phyloP scores from a whole-genome alignment of 2,888 invertebrate genomes.

The Leucozona laternaria region DNA sequence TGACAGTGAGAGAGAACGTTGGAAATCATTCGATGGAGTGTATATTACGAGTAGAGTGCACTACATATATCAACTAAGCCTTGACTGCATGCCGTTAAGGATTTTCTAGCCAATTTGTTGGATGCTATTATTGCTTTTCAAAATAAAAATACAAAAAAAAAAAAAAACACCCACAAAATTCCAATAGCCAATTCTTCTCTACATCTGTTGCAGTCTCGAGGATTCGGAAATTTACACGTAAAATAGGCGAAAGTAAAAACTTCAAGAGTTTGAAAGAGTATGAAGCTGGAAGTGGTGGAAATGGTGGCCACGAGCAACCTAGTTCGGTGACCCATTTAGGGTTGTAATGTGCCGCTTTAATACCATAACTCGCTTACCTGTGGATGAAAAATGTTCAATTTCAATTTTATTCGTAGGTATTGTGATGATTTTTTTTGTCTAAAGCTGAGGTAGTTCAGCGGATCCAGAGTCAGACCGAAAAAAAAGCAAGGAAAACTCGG shows the following conservation, averaged over 20 bases:
- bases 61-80: conserved; percentile 1
- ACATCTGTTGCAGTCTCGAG: not conserved
- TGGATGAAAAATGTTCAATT: no score
- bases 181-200: not conserved
- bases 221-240: not conserved
- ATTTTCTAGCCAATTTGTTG: conserved; percentile 47
- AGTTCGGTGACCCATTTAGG: no score
- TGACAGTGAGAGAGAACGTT: conserved; percentile 55
- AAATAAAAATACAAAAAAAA: not conserved
- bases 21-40: conserved; percentile 45
- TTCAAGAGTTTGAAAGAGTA: not conserved
- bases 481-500: no score
- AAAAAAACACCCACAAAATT: not conserved
- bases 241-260: not conserved
- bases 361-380: no score
- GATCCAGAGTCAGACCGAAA: no score
- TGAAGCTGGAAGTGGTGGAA: no score
- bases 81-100: conserved; percentile 54
- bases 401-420: no score
- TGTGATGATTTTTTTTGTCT: no score
- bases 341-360: no score
- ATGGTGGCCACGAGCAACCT: no score
- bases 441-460: no score
- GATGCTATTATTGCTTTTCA: conserved; percentile 34
- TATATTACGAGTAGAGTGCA: not conserved